Percentiles rank a stretch among this genome's conserved stretches.
Conservation (phyloP, 2,113 vertebrate species). For the Cichladusa arquata region DNA sequence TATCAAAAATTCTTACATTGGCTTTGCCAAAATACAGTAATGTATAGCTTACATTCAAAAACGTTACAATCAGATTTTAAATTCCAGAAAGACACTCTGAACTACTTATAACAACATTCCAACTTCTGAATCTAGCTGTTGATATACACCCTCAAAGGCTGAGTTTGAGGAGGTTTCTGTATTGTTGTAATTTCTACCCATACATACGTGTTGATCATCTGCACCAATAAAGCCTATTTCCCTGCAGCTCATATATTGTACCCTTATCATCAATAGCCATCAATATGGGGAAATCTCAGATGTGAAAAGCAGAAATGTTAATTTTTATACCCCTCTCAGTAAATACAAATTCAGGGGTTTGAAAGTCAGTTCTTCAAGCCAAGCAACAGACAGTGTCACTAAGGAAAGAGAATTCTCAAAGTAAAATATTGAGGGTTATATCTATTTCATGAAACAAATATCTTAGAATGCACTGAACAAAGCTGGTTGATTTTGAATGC, state of each 20-base stretch:
- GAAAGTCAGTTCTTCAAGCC: not conserved
- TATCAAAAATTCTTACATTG: not conserved
- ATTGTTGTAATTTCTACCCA: not conserved
- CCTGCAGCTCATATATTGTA: not conserved
- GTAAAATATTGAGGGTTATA: not conserved
- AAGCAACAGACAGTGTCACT: not conserved
- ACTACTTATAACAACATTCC: not conserved
- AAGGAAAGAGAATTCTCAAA: not conserved
- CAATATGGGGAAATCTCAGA: not conserved
- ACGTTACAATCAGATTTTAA: not conserved
- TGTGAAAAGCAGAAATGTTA: not conserved
- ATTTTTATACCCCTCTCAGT: not conserved
- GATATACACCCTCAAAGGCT: not conserved
- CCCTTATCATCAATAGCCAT: not conserved
- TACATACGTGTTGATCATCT: not conserved
- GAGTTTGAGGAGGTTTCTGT: not conserved
- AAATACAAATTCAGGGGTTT: not conserved
- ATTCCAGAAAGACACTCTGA: not conserved
- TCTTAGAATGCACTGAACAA: constrained; percentile 18
- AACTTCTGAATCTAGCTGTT: not conserved
- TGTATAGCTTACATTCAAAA: not conserved
- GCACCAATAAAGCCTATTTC: not conserved
- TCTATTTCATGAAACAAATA: constrained; percentile 1
- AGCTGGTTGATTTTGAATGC: constrained; percentile 45
- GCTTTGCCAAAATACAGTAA: not conserved